Evolutionary conservation across 2,113 vertebrate genomes (phyloP).

Genomic region (Grammomys dolichurus): DNA sequence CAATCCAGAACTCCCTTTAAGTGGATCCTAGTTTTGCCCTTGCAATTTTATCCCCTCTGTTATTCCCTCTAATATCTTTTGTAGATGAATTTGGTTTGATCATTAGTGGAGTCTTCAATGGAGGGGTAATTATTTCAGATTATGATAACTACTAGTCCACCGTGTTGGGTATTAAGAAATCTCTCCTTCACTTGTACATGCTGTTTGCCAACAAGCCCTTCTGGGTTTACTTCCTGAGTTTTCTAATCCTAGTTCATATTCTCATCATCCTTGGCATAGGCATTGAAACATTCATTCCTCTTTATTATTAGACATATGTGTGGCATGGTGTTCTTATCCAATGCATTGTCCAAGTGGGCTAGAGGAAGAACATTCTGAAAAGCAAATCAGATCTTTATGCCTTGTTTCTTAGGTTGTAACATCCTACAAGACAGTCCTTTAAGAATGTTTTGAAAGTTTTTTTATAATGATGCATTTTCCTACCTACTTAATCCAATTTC

Average conservation of each 20-base stretch:
- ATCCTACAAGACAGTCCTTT: neutral
- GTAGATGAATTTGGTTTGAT: neutral
- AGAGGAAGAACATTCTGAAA: slow-evolving; percentile 30
- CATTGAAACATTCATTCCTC: neutral
- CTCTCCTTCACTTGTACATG: neutral
- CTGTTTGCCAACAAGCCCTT: neutral
- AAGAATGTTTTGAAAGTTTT: neutral
- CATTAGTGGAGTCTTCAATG: neutral
- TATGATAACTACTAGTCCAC: neutral
- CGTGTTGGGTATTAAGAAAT: neutral
- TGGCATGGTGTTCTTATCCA: neutral
- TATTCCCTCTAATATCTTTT: neutral
- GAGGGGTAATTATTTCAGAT: neutral
- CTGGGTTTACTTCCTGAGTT: neutral
- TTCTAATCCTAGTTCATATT: neutral
- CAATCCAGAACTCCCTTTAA: slow-evolving; percentile 31
- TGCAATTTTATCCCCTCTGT: neutral
- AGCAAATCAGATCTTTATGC: neutral
- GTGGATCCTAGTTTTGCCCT: neutral
- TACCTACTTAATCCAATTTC: neutral
- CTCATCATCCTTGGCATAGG: neutral
- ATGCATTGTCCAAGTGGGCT: neutral
- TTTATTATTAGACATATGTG: neutral
- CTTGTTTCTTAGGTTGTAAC: neutral
- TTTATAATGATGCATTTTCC: neutral